Base-by-base conservation (phyloP, 1,140 invertebrate species). In the Drosophila novamexicana region DNA sequence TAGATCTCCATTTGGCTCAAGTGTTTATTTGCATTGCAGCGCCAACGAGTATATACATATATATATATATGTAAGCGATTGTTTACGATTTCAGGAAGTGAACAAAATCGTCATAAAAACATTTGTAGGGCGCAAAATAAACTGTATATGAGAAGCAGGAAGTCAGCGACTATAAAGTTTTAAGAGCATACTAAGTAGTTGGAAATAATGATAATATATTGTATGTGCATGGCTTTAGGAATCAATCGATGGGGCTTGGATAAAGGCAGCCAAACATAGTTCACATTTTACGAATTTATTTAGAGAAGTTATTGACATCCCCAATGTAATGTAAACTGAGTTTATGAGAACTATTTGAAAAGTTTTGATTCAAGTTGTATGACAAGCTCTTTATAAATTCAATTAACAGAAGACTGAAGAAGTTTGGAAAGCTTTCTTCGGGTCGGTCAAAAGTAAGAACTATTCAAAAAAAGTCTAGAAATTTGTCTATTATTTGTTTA, bases 21-120 rank as follows among this genome's bases (percentile, higher is more conserved):
- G 78, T 84, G 78, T 84, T 86, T 84, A 75, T 85, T 84, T 86
- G 53, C 73, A 80, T 81, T 69, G 36, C 37, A 57, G 34, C 39
- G 22, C 37, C 37, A 39, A 29, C 6, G 10, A 12, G 42, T 45
- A 22, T 29, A 12, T 10, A 1, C 12, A 29, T 29, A 18, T 47
- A 10, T 22, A 49, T 9, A 29, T 22, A 47, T 10, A 22, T 47
- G 1, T 14, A 14, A 7, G 9, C 22, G 47, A 49, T 57, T 69
- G 64, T 66, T 82, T 69, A 75, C 70, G 70, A 66, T 56, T 71
- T 68, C 57, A 82, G 80, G 80, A 82, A 82, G 80, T 75, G 49
- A 52, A 50, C 45, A 69, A 54, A 76, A 50, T 52, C 62, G 63
- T 77, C 78, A 74, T 77, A 50, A 77, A 80, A 45, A 54, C 75